phyloP scores from a whole-genome alignment of 2,113 vertebrate species.

The Rissa tridactyla region DNA sequence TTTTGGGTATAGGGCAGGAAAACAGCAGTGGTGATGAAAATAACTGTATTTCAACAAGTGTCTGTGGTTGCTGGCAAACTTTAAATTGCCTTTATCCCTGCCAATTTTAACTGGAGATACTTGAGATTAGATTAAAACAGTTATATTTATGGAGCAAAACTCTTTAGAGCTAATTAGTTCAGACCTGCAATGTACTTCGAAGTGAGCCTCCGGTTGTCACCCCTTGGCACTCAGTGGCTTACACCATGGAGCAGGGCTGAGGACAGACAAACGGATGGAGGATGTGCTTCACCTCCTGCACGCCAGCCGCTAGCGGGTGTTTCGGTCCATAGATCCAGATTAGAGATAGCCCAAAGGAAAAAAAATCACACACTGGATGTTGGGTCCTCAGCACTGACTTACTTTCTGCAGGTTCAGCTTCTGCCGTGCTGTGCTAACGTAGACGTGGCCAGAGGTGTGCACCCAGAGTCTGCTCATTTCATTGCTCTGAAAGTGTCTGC shows the following conservation, averaged over 20 bases:
- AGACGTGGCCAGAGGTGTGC: neutral
- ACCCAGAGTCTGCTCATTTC: neutral
- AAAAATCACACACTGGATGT: neutral
- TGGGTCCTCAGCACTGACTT: neutral
- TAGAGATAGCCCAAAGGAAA: neutral
- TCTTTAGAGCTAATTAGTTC: neutral
- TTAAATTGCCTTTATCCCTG: neutral
- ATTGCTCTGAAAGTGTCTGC: neutral
- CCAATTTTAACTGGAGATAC: neutral
- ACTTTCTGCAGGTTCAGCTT: neutral
- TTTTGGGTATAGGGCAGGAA: neutral
- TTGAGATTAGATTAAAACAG: neutral
- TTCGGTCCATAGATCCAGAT: neutral
- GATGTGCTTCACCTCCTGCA: fast-evolving
- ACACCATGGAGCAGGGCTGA: neutral
- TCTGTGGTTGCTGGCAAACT: neutral
- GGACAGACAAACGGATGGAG: neutral
- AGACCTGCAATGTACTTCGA: neutral
- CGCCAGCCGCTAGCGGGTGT: neutral
- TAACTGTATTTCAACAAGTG: neutral
- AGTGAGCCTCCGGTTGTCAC: neutral
- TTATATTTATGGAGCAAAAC: neutral
- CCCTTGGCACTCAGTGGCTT: neutral
- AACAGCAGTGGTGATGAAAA: neutral
- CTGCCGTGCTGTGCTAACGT: neutral